Conservation (phyloP, 2,797 vertebrate species). For the Hapalemur alaotrensis region DNA sequence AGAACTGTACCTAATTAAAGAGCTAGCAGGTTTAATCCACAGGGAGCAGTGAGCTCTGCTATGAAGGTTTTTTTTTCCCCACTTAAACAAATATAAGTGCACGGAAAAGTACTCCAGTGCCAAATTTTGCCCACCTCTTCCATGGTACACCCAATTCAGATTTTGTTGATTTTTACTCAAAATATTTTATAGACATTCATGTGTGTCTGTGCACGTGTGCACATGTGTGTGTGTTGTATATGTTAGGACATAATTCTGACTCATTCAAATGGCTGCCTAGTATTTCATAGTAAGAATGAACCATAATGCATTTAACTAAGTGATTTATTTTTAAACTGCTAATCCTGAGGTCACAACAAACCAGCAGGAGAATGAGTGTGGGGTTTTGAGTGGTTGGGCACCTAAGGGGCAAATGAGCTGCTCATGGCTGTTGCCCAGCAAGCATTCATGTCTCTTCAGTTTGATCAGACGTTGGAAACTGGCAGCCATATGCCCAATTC, state of each 20-base stretch:
- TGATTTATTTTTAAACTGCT: not conserved
- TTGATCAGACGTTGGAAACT: not conserved
- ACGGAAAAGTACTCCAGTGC: not conserved
- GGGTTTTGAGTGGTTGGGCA: not conserved
- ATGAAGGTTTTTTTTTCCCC: not conserved
- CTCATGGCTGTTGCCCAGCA: not conserved
- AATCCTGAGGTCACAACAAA: not conserved
- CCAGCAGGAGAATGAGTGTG: not conserved
- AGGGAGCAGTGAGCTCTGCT: not conserved
- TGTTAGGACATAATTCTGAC: not conserved
- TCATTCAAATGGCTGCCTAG: not conserved
- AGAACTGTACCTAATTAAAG: constrained; percentile 7
- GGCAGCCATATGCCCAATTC: constrained; percentile 11
- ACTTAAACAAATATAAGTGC: not conserved
- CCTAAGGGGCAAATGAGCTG: not conserved
- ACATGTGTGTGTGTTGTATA: not conserved
- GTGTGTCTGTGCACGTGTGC: fast-evolving
- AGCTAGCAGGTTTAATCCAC: not conserved
- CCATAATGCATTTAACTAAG: not conserved
- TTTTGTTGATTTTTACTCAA: not conserved
- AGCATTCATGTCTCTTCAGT: not conserved
- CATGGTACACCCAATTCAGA: not conserved
- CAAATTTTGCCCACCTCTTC: not conserved
- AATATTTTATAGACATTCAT: not conserved
- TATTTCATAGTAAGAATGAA: not conserved